phyloP scores from a whole-genome alignment of 2,113 vertebrate species.

The Brachyhypopomus gauderio region DNA sequence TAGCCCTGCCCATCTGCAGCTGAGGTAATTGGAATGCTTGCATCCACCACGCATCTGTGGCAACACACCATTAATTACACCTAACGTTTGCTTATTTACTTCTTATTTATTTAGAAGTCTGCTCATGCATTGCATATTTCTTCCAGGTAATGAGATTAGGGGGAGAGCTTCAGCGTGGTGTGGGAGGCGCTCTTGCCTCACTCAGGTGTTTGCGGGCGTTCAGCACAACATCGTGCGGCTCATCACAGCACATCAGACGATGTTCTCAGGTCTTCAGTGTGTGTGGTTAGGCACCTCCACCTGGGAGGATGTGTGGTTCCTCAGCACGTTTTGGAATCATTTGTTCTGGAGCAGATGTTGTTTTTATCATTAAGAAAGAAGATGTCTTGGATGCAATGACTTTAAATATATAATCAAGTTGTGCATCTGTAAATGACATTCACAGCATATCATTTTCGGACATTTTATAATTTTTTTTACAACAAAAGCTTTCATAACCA shows the following conservation, averaged over 20 bases:
- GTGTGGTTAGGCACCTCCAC: conserved; percentile 57
- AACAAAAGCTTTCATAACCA: neutral
- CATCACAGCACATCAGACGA: conserved; percentile 3
- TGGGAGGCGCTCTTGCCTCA: conserved; percentile 34
- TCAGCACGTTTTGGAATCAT: conserved; percentile 63
- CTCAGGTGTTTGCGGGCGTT: neutral
- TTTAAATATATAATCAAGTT: neutral
- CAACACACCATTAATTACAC: conserved; percentile 60
- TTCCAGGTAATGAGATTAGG: conserved; percentile 61
- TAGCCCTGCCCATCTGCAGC: conserved; percentile 34
- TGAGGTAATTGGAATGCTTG: conserved; percentile 38
- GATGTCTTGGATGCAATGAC: neutral
- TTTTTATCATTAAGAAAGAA: neutral
- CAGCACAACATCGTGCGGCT: neutral
- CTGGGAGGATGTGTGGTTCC: conserved; percentile 58
- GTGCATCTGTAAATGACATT: neutral
- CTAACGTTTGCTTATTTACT: conserved; percentile 59
- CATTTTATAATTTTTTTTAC: no score
- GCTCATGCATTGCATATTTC: conserved; percentile 59
- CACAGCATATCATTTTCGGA: no score
- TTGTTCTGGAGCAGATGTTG: conserved; percentile 60
- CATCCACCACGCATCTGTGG: conserved; percentile 54
- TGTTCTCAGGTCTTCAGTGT: conserved; percentile 53
- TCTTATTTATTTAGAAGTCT: conserved; percentile 60
- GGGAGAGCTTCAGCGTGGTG: conserved; percentile 22